Percentiles rank a stretch among this genome's conserved stretches.
These are phyloP conservation scores for Halictus rubicundus DNA, from an alignment of 1,140 invertebrate species.

Conservation along the genomic window DNA sequence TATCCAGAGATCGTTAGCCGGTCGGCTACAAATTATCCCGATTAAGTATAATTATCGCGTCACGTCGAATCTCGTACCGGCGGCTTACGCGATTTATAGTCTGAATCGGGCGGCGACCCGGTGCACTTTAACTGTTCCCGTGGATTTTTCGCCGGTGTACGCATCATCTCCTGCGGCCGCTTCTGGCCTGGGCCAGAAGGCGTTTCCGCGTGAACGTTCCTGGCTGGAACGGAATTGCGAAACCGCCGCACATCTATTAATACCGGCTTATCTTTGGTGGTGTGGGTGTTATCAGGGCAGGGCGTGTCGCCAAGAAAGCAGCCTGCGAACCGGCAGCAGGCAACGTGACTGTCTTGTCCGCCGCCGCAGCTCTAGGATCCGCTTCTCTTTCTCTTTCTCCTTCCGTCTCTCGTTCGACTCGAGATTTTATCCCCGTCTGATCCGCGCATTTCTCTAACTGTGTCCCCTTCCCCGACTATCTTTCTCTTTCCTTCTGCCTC, in stretches of 20 bases:
- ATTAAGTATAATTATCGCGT: slow-evolving; percentile 48
- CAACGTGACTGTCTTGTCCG: slow-evolving; percentile 71
- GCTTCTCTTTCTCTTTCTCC: slow-evolving; percentile 41
- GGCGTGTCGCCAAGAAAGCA: slow-evolving; percentile 76
- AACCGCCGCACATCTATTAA: slow-evolving; percentile 76
- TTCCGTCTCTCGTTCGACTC: background rate
- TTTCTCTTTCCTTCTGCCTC: slow-evolving; percentile 46
- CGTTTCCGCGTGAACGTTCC: slow-evolving; percentile 28
- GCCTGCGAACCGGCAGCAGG: slow-evolving; percentile 62
- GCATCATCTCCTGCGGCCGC: slow-evolving; percentile 1
- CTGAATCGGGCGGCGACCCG: background rate
- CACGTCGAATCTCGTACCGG: background rate
- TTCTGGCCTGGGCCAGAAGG: background rate
- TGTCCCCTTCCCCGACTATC: background rate
- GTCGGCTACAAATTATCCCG: slow-evolving; percentile 26
- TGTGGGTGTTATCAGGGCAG: slow-evolving; percentile 79
- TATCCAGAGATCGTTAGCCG: background rate
- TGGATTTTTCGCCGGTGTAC: background rate
- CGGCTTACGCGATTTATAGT: slow-evolving; percentile 10
- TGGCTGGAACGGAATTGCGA: slow-evolving; percentile 68
- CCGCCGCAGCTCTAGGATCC: slow-evolving; percentile 65
- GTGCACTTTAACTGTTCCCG: background rate
- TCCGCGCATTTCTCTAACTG: slow-evolving; percentile 8
- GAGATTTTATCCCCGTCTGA: background rate
- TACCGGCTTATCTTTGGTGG: slow-evolving; percentile 73